A percentile compares a stretch with the other conserved stretches of the same genome.
phyloP scores from a whole-genome alignment of 1,140 invertebrate genomes.

The Conus ventricosus region DNA sequence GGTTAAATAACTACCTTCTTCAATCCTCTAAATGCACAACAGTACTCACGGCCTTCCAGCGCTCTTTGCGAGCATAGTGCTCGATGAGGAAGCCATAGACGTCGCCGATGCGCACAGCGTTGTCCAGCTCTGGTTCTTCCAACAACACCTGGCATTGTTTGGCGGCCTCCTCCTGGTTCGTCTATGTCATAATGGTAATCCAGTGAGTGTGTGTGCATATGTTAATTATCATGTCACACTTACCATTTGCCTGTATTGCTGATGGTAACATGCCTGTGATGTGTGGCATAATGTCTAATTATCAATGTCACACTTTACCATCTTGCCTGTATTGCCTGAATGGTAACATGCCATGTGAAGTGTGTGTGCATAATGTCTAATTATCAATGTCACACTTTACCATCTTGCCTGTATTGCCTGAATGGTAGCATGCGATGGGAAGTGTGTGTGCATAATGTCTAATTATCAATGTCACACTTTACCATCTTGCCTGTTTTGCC shows the following conservation, averaged over 20 bases:
- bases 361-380: not conserved
- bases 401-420: not conserved
- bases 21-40: not conserved
- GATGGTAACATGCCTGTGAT: too few relatives aligned
- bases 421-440: too few relatives aligned
- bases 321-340: conserved; percentile 43
- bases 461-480: not conserved
- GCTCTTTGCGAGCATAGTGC: conserved; percentile 74
- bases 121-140: conserved; percentile 75
- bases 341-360: not conserved
- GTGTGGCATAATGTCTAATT: too few relatives aligned
- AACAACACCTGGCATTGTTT: conserved; percentile 72
- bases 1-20: too few relatives aligned
- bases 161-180: conserved; percentile 70
- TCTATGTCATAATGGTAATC: too few relatives aligned
- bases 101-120: conserved; percentile 78
- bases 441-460: too few relatives aligned
- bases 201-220: too few relatives aligned
- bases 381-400: not conserved
- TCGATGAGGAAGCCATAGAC: conserved; percentile 80
- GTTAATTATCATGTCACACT: not conserved
- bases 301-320: too few relatives aligned
- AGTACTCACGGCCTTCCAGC: conserved; percentile 74
- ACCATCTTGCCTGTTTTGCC: too few relatives aligned
- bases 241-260: too few relatives aligned